phyloP scores from a whole-genome alignment of 2,888 invertebrate species.

The Cheilosia scutellata region DNA sequence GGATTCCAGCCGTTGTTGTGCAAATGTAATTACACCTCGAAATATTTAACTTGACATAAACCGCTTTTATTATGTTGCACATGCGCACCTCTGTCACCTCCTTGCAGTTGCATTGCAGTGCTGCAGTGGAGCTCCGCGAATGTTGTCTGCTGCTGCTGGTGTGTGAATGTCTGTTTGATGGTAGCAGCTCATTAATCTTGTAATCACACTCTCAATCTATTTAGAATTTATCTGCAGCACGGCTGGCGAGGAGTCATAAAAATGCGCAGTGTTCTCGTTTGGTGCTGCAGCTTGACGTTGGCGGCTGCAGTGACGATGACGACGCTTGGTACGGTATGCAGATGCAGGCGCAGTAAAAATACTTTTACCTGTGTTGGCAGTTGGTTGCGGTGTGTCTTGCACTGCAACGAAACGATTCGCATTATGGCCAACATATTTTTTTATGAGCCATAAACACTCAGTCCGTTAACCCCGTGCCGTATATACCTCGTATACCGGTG shows the following conservation, averaged over 20 bases:
- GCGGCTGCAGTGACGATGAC: constrained; percentile 23
- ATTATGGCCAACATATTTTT: constrained; percentile 70
- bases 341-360: constrained; percentile 64
- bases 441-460: constrained; percentile 64
- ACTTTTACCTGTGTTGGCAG: constrained; percentile 66
- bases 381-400: constrained; percentile 31
- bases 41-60: constrained; percentile 9
- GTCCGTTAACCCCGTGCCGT: constrained; percentile 61
- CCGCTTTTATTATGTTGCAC: constrained; percentile 34
- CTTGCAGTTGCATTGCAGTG: background rate
- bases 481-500: background rate
- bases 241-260: constrained; percentile 63
- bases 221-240: constrained; percentile 67
- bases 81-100: constrained; percentile 23
- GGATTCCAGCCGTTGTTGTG: constrained; percentile 16
- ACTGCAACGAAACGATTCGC: constrained; percentile 59
- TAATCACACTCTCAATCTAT: constrained; percentile 67
- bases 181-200: constrained; percentile 66
- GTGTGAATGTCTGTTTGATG: constrained; percentile 63
- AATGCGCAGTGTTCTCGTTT: constrained; percentile 66
- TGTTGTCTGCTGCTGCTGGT: constrained; percentile 11
- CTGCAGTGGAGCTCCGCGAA: background rate
- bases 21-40: constrained; percentile 15
- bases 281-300: constrained; percentile 42
- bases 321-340: constrained; percentile 62